Conservation (phyloP, 53 echinoderm and acorn worm genomes). For the Zoroaster sp. region DNA sequence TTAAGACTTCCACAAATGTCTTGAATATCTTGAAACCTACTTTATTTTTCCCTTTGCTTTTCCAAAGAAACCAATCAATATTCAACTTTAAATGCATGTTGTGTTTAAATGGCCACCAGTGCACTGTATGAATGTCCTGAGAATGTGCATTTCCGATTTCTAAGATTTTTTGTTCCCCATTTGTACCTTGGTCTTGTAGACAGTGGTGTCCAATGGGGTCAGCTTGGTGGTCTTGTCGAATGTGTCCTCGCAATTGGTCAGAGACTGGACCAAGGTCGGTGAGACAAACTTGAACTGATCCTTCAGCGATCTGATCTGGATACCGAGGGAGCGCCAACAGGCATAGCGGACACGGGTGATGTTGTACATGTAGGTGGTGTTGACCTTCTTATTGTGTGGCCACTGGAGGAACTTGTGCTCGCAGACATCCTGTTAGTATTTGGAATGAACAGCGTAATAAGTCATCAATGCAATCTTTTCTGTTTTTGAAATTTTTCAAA, state of each 20-base stretch:
- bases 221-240: slow-evolving; percentile 10
- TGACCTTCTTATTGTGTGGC: slow-evolving; percentile 52
- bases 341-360: slow-evolving; percentile 13
- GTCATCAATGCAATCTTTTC: no score
- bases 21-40: background rate
- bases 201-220: slow-evolving; percentile 26
- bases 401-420: slow-evolving; percentile 51
- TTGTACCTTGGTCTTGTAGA: slow-evolving; percentile 33
- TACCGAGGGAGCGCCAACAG: slow-evolving; percentile 51
- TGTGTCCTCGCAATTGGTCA: slow-evolving; percentile 53
- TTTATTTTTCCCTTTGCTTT: background rate
- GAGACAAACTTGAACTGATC: slow-evolving; percentile 41
- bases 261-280: slow-evolving; percentile 27
- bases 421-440: slow-evolving; percentile 44
- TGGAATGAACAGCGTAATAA: no score
- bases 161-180: no score
- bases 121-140: no score
- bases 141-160: no score
- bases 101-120: no score
- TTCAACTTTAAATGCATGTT: no score
- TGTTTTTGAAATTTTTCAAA: no score
- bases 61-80: no score
- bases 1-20: no score
- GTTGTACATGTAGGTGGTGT: slow-evolving; percentile 41
- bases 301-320: slow-evolving; percentile 35